A percentile compares a stretch with the other conserved stretches of the same genome.
These are phyloP conservation scores for Tokudaia tokunoshimensis DNA, from an alignment of 2,797 vertebrate species.

Conservation along the genomic window DNA sequence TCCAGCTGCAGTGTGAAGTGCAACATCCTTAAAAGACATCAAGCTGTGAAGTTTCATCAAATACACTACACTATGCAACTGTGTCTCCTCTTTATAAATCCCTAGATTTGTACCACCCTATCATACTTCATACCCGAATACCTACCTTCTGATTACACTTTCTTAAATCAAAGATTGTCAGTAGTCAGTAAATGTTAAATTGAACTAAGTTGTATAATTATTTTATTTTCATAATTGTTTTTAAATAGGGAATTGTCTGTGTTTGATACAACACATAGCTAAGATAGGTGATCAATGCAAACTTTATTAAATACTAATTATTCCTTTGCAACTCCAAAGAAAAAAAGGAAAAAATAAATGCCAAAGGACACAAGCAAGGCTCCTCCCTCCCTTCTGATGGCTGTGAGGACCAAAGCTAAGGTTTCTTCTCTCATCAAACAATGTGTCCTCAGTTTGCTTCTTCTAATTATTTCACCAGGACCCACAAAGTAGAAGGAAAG, in stretches of 20 bases:
- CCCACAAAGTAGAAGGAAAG: not conserved
- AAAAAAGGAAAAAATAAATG: conserved; percentile 25
- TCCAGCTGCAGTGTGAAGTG: not conserved
- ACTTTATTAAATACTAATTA: conserved; percentile 21
- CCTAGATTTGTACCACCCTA: conserved; percentile 17
- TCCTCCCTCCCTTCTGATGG: conserved; percentile 32
- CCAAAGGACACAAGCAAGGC: not conserved
- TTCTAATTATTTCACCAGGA: conserved; percentile 24
- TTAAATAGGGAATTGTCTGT: conserved; percentile 11
- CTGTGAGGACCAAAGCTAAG: not conserved
- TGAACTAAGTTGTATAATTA: conserved; percentile 18
- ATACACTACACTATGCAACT: not conserved
- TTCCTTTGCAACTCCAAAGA: conserved; percentile 46
- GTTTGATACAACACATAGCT: conserved; percentile 26
- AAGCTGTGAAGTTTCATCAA: not conserved
- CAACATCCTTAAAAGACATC: not conserved
- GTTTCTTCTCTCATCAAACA: conserved; percentile 45
- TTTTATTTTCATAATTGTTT: conserved; percentile 29
- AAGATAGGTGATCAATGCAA: conserved; percentile 26
- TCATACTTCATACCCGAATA: conserved; percentile 47
- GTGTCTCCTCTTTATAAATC: conserved; percentile 40
- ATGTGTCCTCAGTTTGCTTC: conserved; percentile 45
- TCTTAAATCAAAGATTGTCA: conserved; percentile 5
- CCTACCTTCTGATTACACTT: not conserved
- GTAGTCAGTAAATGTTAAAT: conserved; percentile 38